These are phyloP conservation scores for Drosophila nigritarsus DNA, from an alignment of 2,888 invertebrate genomes.

Conservation along the genomic window DNA sequence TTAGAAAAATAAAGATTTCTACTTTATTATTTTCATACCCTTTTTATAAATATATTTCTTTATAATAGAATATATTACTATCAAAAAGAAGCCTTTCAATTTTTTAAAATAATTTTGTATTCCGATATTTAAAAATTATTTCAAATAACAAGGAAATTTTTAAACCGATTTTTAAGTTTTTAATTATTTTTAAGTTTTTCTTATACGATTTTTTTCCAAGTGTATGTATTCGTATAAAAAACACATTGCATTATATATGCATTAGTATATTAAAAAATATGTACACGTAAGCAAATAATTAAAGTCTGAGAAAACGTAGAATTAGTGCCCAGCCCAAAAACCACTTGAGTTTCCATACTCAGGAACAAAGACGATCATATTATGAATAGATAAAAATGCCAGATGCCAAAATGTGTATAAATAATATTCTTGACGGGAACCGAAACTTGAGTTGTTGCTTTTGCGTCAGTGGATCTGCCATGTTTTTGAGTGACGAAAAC, in stretches of 20 bases:
- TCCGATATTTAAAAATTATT: neutral
- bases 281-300: conserved; percentile 17
- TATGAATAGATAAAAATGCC: conserved; percentile 56
- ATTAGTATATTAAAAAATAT: conserved; percentile 7
- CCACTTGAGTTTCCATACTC: conserved; percentile 46
- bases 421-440: conserved; percentile 42
- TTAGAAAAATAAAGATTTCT: neutral
- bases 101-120: neutral
- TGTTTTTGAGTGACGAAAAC: conserved; percentile 16
- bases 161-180: neutral
- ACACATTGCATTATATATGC: conserved; percentile 37
- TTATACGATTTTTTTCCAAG: neutral
- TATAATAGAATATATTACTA: neutral
- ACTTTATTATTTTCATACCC: neutral
- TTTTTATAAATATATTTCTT: neutral
- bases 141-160: neutral
- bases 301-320: conserved; percentile 18
- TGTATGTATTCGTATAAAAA: conserved; percentile 1
- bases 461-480: conserved; percentile 28
- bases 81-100: neutral
- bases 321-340: conserved; percentile 19
- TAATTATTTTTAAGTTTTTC: neutral
- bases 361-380: conserved; percentile 42
- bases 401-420: conserved; percentile 43
- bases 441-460: conserved; percentile 45